Percentiles rank a stretch among this genome's conserved stretches.
These are phyloP conservation scores for Drosophila siamana DNA, from an alignment of 2,888 invertebrate genomes.

Conservation along the genomic window DNA sequence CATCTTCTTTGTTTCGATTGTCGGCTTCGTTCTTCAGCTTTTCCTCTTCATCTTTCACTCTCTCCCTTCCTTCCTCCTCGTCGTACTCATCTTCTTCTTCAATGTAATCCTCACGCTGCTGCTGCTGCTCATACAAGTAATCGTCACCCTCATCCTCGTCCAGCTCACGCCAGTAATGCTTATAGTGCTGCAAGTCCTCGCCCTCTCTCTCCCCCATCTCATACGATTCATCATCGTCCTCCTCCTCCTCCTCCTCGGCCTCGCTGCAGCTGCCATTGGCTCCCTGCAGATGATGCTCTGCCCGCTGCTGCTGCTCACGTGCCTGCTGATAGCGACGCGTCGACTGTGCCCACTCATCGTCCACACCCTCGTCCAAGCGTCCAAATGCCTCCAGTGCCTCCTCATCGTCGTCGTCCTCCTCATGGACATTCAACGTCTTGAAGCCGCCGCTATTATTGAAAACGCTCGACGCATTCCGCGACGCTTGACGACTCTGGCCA, in stretches of 20 bases:
- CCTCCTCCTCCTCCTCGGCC: slow-evolving; percentile 22
- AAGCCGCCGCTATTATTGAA: slow-evolving; percentile 68
- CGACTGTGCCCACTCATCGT: slow-evolving; percentile 74
- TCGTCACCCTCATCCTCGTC: slow-evolving; percentile 74
- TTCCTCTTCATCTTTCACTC: too few relatives aligned
- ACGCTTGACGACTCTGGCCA: slow-evolving; percentile 47
- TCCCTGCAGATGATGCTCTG: slow-evolving; percentile 23
- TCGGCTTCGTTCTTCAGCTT: slow-evolving; percentile 47
- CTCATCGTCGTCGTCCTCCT: slow-evolving; percentile 78
- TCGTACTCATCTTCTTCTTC: slow-evolving; percentile 68
- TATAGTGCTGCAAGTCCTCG: slow-evolving; percentile 64
- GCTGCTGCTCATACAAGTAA: slow-evolving; percentile 70
- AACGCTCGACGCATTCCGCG: slow-evolving; percentile 73
- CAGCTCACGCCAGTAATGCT: slow-evolving; percentile 74
- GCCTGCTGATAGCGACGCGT: slow-evolving; percentile 63
- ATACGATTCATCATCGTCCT: not conserved
- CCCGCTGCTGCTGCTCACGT: slow-evolving; percentile 53
- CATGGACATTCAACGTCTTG: slow-evolving; percentile 79
- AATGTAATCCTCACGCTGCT: slow-evolving; percentile 64
- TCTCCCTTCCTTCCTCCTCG: slow-evolving; percentile 28
- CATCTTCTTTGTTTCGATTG: slow-evolving; percentile 52
- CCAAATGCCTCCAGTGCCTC: slow-evolving; percentile 79
- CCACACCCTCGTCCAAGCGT: slow-evolving; percentile 70
- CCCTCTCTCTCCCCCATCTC: slow-evolving; percentile 43
- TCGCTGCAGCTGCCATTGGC: slow-evolving; percentile 38